These are phyloP conservation scores for Tragelaphus buxtoni DNA, from an alignment of 2,113 vertebrate species.

Conservation along the genomic window DNA sequence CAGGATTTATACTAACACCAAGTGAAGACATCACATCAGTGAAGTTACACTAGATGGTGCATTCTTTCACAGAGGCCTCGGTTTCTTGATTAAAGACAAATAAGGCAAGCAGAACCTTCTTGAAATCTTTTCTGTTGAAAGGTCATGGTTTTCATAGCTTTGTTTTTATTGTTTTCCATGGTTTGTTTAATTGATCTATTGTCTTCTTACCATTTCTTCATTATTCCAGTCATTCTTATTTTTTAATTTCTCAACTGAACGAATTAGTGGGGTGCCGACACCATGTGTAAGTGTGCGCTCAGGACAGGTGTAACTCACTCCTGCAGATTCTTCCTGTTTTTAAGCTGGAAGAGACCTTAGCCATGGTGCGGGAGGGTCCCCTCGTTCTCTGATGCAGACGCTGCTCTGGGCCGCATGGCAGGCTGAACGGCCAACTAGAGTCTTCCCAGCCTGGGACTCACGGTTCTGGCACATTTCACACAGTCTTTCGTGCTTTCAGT, in stretches of 20 bases:
- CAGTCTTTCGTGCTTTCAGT: too few species aligned
- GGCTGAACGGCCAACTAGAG: fast-evolving
- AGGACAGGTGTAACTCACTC: neutral
- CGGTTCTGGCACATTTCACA: too few species aligned
- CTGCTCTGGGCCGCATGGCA: neutral
- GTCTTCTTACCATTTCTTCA: neutral
- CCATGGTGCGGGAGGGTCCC: neutral
- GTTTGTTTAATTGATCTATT: neutral
- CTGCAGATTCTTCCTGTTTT: neutral
- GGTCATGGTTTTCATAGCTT: neutral
- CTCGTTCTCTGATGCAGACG: neutral
- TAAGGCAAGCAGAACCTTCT: neutral
- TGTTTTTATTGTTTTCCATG: neutral
- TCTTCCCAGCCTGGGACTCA: neutral
- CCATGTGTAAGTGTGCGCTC: neutral
- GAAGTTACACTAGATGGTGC: neutral
- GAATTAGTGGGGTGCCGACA: neutral
- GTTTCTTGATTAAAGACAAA: neutral
- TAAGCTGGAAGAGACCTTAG: neutral
- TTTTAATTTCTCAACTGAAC: neutral
- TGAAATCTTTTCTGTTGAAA: neutral
- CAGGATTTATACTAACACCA: neutral
- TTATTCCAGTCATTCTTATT: neutral
- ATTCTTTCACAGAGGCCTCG: neutral
- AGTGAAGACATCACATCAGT: neutral